Conservation (phyloP, 1,140 invertebrate genomes). For the Yoshiicerus persimilis region DNA sequence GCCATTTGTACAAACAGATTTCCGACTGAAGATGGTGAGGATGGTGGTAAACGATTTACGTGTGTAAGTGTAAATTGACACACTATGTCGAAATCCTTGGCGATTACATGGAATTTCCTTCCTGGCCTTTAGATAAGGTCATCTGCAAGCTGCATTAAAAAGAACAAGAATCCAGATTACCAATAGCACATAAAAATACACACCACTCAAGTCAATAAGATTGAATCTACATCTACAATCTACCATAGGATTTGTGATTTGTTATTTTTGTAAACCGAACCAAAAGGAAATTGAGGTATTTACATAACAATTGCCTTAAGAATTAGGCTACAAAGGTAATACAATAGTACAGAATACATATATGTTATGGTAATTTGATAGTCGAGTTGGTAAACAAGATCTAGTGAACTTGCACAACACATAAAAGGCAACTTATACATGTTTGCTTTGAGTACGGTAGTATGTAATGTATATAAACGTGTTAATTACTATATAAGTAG, state of each 20-base stretch:
- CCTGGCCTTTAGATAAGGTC: neutral
- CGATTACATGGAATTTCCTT: neutral
- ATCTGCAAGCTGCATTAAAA: neutral
- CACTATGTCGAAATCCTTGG: neutral
- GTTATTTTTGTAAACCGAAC: neutral
- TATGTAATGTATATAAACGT: neutral
- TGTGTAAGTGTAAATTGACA: neutral
- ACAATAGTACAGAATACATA: neutral
- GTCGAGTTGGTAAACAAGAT: neutral
- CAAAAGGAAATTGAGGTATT: neutral
- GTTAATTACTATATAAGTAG: neutral
- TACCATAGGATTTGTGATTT: neutral
- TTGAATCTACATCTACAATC: neutral
- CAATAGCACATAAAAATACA: neutral
- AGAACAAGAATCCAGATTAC: neutral
- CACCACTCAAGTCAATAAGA: neutral
- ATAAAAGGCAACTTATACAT: neutral
- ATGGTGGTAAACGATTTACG: too few species aligned
- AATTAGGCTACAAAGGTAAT: neutral
- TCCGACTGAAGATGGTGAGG: neutral
- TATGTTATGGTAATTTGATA: neutral
- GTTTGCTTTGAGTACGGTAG: neutral
- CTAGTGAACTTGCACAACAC: neutral
- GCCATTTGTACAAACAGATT: neutral
- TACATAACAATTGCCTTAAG: neutral